Evolutionary conservation across 2,113 vertebrate genomes (phyloP).

Genomic region (Ptilorrhoa leucosticta): DNA sequence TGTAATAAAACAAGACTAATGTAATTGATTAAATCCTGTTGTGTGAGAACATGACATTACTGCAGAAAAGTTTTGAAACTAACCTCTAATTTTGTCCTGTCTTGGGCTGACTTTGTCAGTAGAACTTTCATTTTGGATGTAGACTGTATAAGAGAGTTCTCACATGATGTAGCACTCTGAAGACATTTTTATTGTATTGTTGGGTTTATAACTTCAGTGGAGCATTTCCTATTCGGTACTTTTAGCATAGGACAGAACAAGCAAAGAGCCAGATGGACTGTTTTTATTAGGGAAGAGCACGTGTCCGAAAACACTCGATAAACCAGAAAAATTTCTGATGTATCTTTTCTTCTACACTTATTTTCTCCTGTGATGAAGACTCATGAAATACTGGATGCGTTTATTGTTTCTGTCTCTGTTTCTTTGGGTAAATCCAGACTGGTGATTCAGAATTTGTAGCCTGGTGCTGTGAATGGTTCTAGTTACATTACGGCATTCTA

Average conservation of each 20-base stretch:
- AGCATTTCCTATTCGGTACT: background rate
- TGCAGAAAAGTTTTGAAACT: background rate
- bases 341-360: background rate
- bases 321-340: background rate
- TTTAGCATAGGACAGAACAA: background rate
- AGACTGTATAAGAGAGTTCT: background rate
- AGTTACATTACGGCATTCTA: background rate
- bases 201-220: background rate
- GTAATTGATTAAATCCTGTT: background rate
- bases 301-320: background rate
- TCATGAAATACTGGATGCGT: background rate
- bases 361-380: background rate
- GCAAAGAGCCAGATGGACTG: background rate
- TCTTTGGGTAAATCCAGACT: background rate
- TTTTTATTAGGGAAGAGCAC: background rate
- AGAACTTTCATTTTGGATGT: background rate
- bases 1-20: background rate
- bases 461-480: background rate
- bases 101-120: background rate
- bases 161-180: background rate
- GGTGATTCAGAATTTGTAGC: background rate
- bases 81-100: background rate
- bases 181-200: background rate
- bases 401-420: background rate
- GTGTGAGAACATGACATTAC: background rate